These are phyloP conservation scores for Macrotis lagotis DNA, from an alignment of 2,113 vertebrate species.

Conservation along the genomic window DNA sequence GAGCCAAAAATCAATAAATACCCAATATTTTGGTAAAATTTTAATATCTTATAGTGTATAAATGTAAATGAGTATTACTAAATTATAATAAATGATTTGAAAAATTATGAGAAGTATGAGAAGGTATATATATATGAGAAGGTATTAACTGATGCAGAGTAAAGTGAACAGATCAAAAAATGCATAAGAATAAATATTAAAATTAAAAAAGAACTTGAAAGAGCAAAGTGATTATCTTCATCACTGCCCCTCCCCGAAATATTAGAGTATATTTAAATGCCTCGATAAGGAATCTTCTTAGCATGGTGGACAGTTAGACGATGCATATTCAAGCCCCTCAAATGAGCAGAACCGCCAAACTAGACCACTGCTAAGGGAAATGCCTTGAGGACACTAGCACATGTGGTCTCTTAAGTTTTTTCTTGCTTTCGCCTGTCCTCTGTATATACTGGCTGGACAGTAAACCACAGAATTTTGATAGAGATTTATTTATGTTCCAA, in stretches of 20 bases:
- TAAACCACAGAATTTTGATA: background rate
- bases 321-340: background rate
- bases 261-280: background rate
- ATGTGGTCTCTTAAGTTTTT: background rate
- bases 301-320: background rate
- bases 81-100: background rate
- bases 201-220: background rate
- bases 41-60: background rate
- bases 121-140: background rate
- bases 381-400: background rate
- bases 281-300: background rate
- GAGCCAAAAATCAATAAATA: background rate
- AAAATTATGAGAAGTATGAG: background rate
- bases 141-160: background rate
- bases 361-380: background rate
- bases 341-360: background rate
- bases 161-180: background rate
- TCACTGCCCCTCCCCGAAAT: background rate
- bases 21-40: background rate
- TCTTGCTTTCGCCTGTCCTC: background rate
- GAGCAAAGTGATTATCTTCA: background rate
- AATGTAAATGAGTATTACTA: background rate
- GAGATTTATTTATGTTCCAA: background rate
- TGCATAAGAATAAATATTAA: background rate
- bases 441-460: background rate